phyloP scores from a whole-genome alignment of 2,888 invertebrate species.

The Glaucopsyche alexis region DNA sequence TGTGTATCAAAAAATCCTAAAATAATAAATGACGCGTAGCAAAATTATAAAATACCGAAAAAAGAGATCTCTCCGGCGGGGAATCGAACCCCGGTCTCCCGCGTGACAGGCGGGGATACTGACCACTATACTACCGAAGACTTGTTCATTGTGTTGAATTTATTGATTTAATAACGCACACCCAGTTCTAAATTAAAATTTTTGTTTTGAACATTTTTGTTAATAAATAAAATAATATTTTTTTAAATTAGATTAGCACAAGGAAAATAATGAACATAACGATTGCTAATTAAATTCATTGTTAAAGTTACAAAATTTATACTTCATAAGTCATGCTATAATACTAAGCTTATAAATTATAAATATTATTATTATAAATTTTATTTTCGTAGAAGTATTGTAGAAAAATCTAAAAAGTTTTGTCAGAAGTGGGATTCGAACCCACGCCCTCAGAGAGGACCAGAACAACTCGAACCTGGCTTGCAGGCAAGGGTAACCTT shows the following conservation, averaged over 20 bases:
- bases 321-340: no score
- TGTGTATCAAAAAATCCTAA: no score
- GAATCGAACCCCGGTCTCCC: slow-evolving; percentile 82
- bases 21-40: no score
- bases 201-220: no score
- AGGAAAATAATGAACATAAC: no score
- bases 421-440: slow-evolving; percentile 88
- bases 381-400: no score
- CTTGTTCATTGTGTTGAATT: fast-evolving
- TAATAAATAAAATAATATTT: no score
- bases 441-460: slow-evolving; percentile 91
- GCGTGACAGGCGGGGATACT: slow-evolving; percentile 81
- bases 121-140: slow-evolving; percentile 80
- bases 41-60: not conserved
- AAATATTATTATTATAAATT: no score
- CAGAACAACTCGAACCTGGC: slow-evolving; percentile 84
- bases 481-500: slow-evolving; percentile 78
- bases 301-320: no score
- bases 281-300: no score
- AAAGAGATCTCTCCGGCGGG: slow-evolving; percentile 61
- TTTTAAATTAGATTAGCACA: no score
- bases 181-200: not conserved
- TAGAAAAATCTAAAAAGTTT: slow-evolving; percentile 18
- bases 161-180: not conserved
- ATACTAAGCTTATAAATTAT: no score